Conservation (phyloP, 2,113 vertebrate species). For the Callionymus lyra region DNA sequence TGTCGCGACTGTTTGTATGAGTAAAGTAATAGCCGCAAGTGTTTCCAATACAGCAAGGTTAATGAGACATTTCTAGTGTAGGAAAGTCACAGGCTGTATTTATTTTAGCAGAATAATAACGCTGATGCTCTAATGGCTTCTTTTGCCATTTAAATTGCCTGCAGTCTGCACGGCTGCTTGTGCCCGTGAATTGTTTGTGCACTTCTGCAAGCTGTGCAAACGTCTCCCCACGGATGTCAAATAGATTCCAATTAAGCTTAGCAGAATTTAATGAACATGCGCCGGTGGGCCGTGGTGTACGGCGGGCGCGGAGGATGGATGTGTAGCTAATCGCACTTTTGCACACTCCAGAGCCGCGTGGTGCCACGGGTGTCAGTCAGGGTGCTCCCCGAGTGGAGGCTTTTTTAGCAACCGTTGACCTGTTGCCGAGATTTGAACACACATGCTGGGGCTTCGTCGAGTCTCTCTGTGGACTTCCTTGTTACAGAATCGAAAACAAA, state of each 20-base stretch:
- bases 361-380: constrained; percentile 1
- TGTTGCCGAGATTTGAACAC: no score
- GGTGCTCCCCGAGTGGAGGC: no score
- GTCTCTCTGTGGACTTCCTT: no score
- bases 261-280: constrained; percentile 56
- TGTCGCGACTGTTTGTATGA: neutral
- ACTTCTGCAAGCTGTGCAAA: constrained; percentile 43
- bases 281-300: constrained; percentile 38
- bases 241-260: constrained; percentile 55
- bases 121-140: constrained; percentile 5
- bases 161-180: constrained; percentile 26
- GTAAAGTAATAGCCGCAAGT: neutral
- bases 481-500: no score
- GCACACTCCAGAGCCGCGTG: constrained; percentile 26
- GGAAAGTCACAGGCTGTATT: constrained; percentile 18
- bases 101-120: constrained; percentile 7
- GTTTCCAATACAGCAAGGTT: constrained; percentile 1
- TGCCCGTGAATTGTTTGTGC: constrained; percentile 36
- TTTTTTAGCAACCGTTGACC: no score
- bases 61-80: constrained; percentile 22
- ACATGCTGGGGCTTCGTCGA: no score
- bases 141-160: constrained; percentile 3
- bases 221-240: constrained; percentile 41
- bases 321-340: constrained; percentile 45
- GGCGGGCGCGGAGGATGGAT: constrained; percentile 26